Evolutionary conservation across 1,140 invertebrate genomes (phyloP), one percentile per base, ranked within the genome.

Genomic region (Branchinecta lindahli): DNA sequence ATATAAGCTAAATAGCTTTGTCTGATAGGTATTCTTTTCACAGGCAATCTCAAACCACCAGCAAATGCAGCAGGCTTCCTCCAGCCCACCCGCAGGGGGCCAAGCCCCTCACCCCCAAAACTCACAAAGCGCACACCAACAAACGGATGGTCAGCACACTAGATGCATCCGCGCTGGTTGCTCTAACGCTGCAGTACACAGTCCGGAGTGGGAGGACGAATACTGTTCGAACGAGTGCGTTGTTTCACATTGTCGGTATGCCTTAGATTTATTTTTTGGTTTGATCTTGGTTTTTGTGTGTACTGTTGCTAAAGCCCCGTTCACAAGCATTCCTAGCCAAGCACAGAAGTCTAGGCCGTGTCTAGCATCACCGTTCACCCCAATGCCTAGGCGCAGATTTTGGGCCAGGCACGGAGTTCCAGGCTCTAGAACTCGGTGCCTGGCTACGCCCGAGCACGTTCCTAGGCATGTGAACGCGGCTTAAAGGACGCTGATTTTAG

Each of bases 161-260:
- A 72, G 73, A 67, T 96, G 92, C 82, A 89, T 92, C 74, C 85
- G 93, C 70, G 87, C 89, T 75, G 93, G 94, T 68, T 97, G 94
- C 79, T 86, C 85, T 45, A 96, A 96, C 81, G 86, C 86, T 61
- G 92, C 92, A 66, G 87, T 95, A 73, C 85, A 91, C 65, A 95
- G 91, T 81, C 87, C 88, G 68, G 92, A 95, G 80, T 97, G 94
- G 94, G 94, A 96, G 78, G 90, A 94, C 78, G 93, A 96, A 80
- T 98, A 96, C 79, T 98, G 94, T 81, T 94, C 91, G 79, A 95
- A 94, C 81, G 93, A 97, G 78, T 98, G 94, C 82, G 94, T 96
- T 72, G 92, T 96, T 74, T 92, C 87, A 77, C 94, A 98, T 80
- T 96, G 94, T 86, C 90, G 81, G 81, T 82, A 69, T 61, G 52